These are phyloP conservation scores for Coranthus polyacanthus DNA, from an alignment of 2,797 vertebrate species.

Conservation along the genomic window DNA sequence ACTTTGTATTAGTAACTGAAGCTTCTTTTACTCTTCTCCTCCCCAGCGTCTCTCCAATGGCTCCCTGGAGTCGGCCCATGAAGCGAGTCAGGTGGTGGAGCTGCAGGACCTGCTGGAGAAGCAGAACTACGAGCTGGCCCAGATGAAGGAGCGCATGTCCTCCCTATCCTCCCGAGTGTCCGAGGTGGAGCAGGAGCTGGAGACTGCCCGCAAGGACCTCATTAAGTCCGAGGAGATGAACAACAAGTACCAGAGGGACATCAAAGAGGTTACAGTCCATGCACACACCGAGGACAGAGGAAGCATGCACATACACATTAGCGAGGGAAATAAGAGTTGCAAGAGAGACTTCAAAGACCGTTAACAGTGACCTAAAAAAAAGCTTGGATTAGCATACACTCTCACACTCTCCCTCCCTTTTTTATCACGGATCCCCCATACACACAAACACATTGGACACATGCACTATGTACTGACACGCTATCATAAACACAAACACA, in stretches of 20 bases:
- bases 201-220: conserved; percentile 96
- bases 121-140: conserved; percentile 98
- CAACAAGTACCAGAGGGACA: conserved; percentile 97
- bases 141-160: conserved; percentile 98
- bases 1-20: not conserved
- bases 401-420: conserved; percentile 7
- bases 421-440: conserved; percentile 6
- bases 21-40: not conserved
- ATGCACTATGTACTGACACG: not conserved
- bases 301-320: conserved; percentile 10
- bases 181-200: conserved; percentile 98
- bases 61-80: conserved; percentile 94
- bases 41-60: conserved; percentile 94
- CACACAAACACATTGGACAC: conserved; percentile 1
- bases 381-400: conserved; percentile 51
- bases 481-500: conserved; percentile 13
- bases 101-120: conserved; percentile 98
- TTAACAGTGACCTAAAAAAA: conserved; percentile 42
- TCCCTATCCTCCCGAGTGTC: conserved; percentile 94
- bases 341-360: conserved; percentile 62
- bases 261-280: conserved; percentile 91
- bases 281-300: conserved; percentile 16
- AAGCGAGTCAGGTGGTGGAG: conserved; percentile 95
- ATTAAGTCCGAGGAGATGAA: conserved; percentile 99
- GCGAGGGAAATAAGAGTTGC: conserved; percentile 30